These are phyloP conservation scores for Podarcis siculus DNA, from an alignment of 2,797 vertebrate species.

Conservation along the genomic window DNA sequence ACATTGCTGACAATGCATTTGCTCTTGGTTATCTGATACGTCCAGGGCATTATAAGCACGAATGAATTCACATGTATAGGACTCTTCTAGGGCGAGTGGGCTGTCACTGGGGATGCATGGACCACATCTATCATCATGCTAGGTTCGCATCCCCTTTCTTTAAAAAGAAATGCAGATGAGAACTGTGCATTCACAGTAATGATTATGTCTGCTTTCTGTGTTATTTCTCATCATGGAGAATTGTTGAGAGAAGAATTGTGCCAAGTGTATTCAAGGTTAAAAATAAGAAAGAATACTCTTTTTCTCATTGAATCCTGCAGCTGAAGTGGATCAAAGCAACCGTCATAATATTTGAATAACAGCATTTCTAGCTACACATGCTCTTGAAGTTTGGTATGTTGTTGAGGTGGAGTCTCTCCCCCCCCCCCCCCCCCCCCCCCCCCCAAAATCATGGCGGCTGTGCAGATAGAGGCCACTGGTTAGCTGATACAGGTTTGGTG, in stretches of 20 bases:
- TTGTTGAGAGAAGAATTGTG: not conserved
- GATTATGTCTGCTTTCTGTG: not conserved
- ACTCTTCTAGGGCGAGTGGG: not conserved
- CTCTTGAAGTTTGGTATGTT: not conserved
- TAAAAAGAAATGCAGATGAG: not conserved
- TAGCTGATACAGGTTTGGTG: not conserved
- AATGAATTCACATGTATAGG: not conserved
- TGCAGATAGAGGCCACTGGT: not conserved
- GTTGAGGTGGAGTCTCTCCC: too few species aligned
- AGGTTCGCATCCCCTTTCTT: not conserved
- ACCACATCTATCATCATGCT: not conserved
- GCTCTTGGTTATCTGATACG: not conserved
- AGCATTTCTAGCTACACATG: not conserved
- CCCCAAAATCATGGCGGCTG: not conserved
- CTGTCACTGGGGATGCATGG: not conserved
- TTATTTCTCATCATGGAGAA: not conserved
- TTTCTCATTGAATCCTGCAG: not conserved
- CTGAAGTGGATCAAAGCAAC: not conserved
- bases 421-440: not conserved
- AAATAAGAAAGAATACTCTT: not conserved
- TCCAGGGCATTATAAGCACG: not conserved
- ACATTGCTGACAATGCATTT: conserved; percentile 12
- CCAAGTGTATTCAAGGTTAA: not conserved
- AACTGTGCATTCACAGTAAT: not conserved
- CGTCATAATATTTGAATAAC: not conserved